Evolutionary conservation across 2,113 vertebrate species (phyloP), one percentile per base, ranked within the genome.

Genomic region (Haplochromis vanheusdeni): DNA sequence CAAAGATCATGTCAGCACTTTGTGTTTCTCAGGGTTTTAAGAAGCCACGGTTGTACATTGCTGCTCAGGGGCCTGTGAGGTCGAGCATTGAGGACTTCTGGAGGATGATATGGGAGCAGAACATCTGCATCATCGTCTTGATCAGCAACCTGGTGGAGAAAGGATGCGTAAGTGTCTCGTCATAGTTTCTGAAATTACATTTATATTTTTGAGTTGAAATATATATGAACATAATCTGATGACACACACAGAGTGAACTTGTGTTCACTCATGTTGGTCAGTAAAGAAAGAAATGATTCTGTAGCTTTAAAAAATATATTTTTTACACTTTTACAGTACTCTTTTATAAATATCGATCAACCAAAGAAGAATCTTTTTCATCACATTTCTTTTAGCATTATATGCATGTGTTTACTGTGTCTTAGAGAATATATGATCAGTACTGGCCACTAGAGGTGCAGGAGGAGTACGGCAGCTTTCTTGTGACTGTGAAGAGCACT

Each of bases 51-150:
- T 96, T 97, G 54, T 99, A 99, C 93, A 98, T 99, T 86, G 98
- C 99, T n/a, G 97, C 99, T 92, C 98, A 99, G 94, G 99, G 98
- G 5, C 98, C 99, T 9, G 95, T 99, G 89, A 97, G 96, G 92
- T 97, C 97, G 4, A 99, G 97, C 93, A 97, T 96, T 0, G 97
- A 97, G 93, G 98, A 99, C 91, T 99, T 99, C 96, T 99, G 99
- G 99, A 98, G 97, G 93, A 99, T 99, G 98, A 96, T 99, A 85
- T 99, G 99, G 98, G 98, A 99, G 90, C 97, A 99, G 87, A 98
- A 98, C 0, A 97, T 98, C 55, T 95, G 97, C 92, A 96, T 99
- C 79, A 97, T 99, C 40, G 96, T 99, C 84, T 99, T 99, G 99
- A 99, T 99, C 95, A 99, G 98, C 68, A 99, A 99, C 94, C 97